Evolutionary conservation across 2,888 invertebrate genomes (phyloP), one percentile per base, ranked within the genome.

Genomic region (Drepana falcataria): DNA sequence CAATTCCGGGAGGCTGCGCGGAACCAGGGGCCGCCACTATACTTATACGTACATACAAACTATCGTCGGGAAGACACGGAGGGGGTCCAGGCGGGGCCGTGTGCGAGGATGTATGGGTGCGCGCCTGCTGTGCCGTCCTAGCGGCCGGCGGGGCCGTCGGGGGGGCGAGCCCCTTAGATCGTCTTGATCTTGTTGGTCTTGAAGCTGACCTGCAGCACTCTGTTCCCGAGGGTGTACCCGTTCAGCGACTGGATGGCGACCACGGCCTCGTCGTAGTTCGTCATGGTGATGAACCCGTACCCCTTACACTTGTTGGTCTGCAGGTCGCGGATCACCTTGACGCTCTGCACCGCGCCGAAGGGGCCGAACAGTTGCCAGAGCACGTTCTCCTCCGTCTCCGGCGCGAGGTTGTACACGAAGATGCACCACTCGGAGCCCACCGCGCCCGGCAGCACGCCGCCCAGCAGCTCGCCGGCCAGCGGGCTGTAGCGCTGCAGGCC

Each of bases 321-420:
- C 75, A 96, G 93, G 92, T 98, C 97, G 74, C 97, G 94, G 76
- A 97, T 96, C 72, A 97, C 97, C 91, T 97, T 97, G 60, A 97
- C 97, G 87, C 95, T 96, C 87, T 97, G 96, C 66, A 98, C 97
- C 68, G 97, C 97, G 67, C 97, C 97, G 87, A 97, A 98, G 35
- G 97, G 97, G 21, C 98, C 98, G 87, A 98, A 99, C 67, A 98
- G 93, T 87, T 98, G 98, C 98, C 98, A 98, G 61, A 98, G 93
- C 52, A 97, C 95, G 83, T 96, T 97, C 89, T 98, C 98, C 87
- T 98, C 98, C 3, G 98, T 97, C 88, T 98, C 98, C 3, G 98
- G 97, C 1, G 97, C 97, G 73, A 99, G 92, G 88, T 98, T 98
- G 92, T 98, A 98, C 57, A 98, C 98, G 83, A 98, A 98, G 85